These are phyloP conservation scores for Danio albolineatus DNA, from an alignment of 2,797 vertebrate species.

Conservation along the genomic window DNA sequence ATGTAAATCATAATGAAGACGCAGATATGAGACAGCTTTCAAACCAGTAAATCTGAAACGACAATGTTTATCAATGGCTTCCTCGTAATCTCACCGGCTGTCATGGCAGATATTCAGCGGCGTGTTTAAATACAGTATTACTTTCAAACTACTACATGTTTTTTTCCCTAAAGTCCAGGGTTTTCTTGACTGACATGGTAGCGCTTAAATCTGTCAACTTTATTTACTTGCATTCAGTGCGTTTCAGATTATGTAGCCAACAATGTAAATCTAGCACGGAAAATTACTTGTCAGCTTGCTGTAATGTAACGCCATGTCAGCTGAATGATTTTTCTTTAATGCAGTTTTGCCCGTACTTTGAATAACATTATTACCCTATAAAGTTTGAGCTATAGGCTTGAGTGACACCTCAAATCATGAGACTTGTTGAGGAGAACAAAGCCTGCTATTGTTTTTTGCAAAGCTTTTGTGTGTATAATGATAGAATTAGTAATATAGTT, in stretches of 20 bases:
- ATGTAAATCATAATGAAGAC: conserved; percentile 70
- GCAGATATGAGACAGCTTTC: conserved; percentile 53
- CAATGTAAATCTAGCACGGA: conserved; percentile 23
- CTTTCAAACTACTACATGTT: conserved; percentile 28
- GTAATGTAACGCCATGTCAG: conserved; percentile 17
- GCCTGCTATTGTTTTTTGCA: neutral
- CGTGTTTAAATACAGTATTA: conserved; percentile 35
- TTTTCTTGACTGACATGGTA: conserved; percentile 42
- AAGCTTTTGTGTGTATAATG: neutral
- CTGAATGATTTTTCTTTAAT: conserved; percentile 35
- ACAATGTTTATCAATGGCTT: conserved; percentile 50
- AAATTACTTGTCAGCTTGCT: conserved; percentile 41
- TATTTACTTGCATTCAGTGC: conserved; percentile 25
- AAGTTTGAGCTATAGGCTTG: neutral
- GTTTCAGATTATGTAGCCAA: conserved; percentile 43
- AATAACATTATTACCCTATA: neutral
- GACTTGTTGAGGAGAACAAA: neutral
- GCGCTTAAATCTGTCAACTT: conserved; percentile 36
- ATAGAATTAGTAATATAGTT: neutral
- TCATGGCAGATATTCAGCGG: conserved; percentile 23
- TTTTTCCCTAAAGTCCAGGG: conserved; percentile 11
- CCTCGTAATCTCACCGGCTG: conserved; percentile 39
- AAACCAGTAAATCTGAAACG: conserved; percentile 36
- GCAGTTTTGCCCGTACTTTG: conserved; percentile 3
- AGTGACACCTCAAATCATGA: neutral